Conservation (phyloP, 2,888 invertebrate species). For the Mactromeris polynyma region DNA sequence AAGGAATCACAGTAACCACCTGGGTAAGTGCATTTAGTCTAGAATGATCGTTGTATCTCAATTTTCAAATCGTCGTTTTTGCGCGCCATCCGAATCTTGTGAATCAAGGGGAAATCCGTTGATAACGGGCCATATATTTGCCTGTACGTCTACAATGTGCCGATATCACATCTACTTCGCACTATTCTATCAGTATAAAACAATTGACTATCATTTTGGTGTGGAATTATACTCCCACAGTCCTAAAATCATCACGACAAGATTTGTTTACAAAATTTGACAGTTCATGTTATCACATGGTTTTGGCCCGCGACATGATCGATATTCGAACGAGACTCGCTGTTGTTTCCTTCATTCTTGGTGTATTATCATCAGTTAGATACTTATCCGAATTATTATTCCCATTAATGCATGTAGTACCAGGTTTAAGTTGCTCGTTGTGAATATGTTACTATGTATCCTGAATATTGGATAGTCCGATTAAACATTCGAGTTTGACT, state of each 20-base stretch:
- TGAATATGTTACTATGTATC: no score
- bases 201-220: background rate
- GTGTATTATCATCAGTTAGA: background rate
- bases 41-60: slow-evolving; percentile 41
- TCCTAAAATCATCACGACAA: background rate
- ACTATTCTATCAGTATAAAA: background rate
- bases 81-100: slow-evolving; percentile 69
- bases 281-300: slow-evolving; percentile 35
- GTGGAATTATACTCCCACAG: background rate
- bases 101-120: slow-evolving; percentile 46
- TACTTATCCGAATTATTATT: background rate
- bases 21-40: slow-evolving; percentile 24
- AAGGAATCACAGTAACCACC: background rate
- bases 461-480: no score
- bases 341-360: background rate
- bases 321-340: background rate
- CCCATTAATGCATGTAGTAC: background rate
- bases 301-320: slow-evolving; percentile 16
- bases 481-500: no score
- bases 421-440: no score
- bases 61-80: slow-evolving; percentile 69
- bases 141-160: background rate
- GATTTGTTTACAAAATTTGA: slow-evolving; percentile 41
- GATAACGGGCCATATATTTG: slow-evolving; percentile 1
- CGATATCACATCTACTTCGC: background rate